Conservation (phyloP, 2,113 vertebrate species). For the Lampris megalopsis region DNA sequence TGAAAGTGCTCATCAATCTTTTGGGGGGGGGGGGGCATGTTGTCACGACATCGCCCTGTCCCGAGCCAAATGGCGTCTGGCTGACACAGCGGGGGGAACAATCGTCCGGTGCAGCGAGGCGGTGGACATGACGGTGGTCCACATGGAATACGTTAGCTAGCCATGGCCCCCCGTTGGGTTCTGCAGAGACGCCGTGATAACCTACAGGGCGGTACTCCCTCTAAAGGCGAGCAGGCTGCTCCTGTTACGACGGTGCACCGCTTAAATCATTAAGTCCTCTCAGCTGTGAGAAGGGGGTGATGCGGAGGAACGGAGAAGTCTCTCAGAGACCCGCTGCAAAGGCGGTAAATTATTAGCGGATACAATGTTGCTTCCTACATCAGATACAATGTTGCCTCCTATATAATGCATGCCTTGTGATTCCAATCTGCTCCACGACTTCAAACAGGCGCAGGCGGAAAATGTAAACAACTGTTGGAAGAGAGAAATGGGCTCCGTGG, state of each 20-base stretch:
- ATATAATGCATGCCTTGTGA: background rate
- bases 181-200: too few species aligned
- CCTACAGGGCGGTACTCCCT: too few species aligned
- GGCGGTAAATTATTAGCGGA: background rate
- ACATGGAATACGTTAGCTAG: too few species aligned
- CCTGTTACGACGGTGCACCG: too few species aligned
- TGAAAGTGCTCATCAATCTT: conserved; percentile 12
- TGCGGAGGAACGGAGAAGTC: background rate
- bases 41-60: conserved; percentile 8
- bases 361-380: background rate
- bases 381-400: background rate
- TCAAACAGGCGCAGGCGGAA: background rate
- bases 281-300: background rate
- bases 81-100: background rate
- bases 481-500: background rate
- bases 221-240: too few species aligned
- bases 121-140: too few species aligned
- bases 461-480: conserved; percentile 6
- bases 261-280: background rate
- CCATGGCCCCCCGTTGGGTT: too few species aligned
- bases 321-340: background rate
- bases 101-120: too few species aligned
- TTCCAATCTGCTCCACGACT: conserved; percentile 6
- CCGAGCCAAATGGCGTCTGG: background rate
- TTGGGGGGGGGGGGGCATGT: too few species aligned